A percentile compares a stretch with the other conserved stretches of the same genome.
Evolutionary conservation across 2,113 vertebrate genomes (phyloP).

Genomic region (Xiphophorus couchianus): DNA sequence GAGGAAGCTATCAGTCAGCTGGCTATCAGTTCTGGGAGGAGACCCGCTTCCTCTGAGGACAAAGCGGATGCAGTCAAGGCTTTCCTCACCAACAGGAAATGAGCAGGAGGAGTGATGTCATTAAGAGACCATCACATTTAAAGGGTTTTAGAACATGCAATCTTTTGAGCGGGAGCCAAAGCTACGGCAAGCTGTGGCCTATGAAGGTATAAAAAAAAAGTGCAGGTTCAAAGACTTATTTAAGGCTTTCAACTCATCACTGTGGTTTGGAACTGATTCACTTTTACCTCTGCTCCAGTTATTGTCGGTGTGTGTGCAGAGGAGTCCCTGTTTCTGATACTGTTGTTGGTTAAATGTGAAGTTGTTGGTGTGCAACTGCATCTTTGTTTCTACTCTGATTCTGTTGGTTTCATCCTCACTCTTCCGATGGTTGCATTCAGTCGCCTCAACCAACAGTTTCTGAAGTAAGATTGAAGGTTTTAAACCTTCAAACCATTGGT

Average conservation of each 20-base stretch:
- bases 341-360: conserved; percentile 71
- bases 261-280: conserved; percentile 46
- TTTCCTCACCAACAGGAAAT: conserved; percentile 62
- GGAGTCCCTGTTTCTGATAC: conserved; percentile 42
- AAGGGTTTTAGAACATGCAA: conserved; percentile 32
- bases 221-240: conserved; percentile 40
- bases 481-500: not conserved
- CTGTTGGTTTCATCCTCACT: not conserved
- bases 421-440: not conserved
- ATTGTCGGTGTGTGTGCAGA: conserved; percentile 37
- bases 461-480: not conserved
- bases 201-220: not conserved
- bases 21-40: conserved; percentile 61
- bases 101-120: conserved; percentile 58
- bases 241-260: conserved; percentile 34
- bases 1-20: conserved; percentile 66
- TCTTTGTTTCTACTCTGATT: conserved; percentile 50
- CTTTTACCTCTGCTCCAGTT: conserved; percentile 31
- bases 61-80: conserved; percentile 50
- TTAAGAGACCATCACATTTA: conserved; percentile 30
- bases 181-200: conserved; percentile 11
- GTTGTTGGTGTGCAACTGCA: conserved; percentile 59
- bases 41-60: conserved; percentile 66
- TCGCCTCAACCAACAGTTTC: not conserved
- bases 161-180: conserved; percentile 50